Evolutionary conservation across 2,113 vertebrate species (phyloP).

Genomic region (Amazona guildingii): DNA sequence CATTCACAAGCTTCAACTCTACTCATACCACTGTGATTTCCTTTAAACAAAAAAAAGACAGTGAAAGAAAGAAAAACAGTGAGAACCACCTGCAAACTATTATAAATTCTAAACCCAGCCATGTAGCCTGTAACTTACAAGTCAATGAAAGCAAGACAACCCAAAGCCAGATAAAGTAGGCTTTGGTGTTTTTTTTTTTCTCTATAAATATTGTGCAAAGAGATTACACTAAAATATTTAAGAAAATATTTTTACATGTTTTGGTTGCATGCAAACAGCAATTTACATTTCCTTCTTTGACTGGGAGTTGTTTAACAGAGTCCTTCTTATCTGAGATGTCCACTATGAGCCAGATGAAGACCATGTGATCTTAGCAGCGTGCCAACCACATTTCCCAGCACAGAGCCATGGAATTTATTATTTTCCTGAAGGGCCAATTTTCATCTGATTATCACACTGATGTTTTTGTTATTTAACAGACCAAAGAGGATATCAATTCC

Average conservation of each 20-base stretch:
- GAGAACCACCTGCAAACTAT: conserved; percentile 70
- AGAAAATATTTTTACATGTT: background rate
- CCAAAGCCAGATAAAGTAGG: conserved; percentile 30
- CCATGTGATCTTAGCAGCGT: background rate
- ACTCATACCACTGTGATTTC: conserved; percentile 68
- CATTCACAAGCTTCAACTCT: conserved; percentile 42
- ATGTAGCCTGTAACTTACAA: conserved; percentile 22
- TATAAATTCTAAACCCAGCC: conserved; percentile 58
- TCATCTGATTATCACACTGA: background rate
- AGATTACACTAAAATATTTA: background rate
- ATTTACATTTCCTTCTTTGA: background rate
- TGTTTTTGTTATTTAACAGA: background rate
- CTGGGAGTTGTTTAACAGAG: background rate
- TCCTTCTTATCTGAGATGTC: background rate
- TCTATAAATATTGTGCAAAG: background rate
- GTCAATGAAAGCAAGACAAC: conserved; percentile 9
- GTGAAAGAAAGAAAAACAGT: conserved; percentile 59
- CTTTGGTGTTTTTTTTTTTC: rapidly evolving
- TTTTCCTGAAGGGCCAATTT: background rate
- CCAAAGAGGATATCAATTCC: background rate
- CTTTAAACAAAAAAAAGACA: conserved; percentile 70
- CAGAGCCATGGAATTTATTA: background rate
- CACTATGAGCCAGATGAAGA: background rate
- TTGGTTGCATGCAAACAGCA: background rate
- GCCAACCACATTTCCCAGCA: background rate